Evolutionary conservation across 2,888 invertebrate genomes (phyloP), one percentile per base, ranked within the genome.

Genomic region (Leucozona laternaria): DNA sequence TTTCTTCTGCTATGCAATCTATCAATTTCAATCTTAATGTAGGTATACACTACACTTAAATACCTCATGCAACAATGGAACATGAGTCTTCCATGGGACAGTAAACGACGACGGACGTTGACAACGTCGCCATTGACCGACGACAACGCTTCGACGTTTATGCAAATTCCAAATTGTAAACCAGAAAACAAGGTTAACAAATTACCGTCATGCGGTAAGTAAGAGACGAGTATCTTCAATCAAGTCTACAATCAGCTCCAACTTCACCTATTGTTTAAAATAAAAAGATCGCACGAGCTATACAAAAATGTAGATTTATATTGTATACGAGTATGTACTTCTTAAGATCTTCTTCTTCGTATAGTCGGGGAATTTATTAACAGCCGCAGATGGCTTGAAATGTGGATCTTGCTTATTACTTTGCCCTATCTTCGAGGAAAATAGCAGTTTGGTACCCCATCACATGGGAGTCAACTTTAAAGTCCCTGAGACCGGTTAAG

Each of bases 261-360:
- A 76, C 43, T 72, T 81, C 64, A 78, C 55, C 81, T 77, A 82
- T 86, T 86, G 81, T 81, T 81, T 70, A 17, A 60, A 40, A n/a
- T 2, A 75, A 66, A 66, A 73, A 73, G 62, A 75, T 82, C 78
- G 75, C 86, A 86, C 81, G 81, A 78, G 70, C 68, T 73, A 71
- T 43, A 31, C 31, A 45, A 10, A 15, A 31, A 64, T 28, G 28
- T 64, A 43, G 58, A 31, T 40, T 15, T 20, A 11, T 68, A 34
- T 0, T 34, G n/a, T n/a, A n/a, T n/a, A n/a, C 8, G 34, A 5
- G n/a, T 28, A 28, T 7, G 5, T 13, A 28, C 11, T 45, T 8
- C 20, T 10, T 48, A 34, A 57, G 55, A 75, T 75, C 62, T 11
- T 55, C 73, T 43, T 25, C 70, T n/a, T 6, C 11, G 17, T 15